Base-by-base conservation (phyloP, 2,888 invertebrate genomes). In the Coenonympha arcania region DNA sequence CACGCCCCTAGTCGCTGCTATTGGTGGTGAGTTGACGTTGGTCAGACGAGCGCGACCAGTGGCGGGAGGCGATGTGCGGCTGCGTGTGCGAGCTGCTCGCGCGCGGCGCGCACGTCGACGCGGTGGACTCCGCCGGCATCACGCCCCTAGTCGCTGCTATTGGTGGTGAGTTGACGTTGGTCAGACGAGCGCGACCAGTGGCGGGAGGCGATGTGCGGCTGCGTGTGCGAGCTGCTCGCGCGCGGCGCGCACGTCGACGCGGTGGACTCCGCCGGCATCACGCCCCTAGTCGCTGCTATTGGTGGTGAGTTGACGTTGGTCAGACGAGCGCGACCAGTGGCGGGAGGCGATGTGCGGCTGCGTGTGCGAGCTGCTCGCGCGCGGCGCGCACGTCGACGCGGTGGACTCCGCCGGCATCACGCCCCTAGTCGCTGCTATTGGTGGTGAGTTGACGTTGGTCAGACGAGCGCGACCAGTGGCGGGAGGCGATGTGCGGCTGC, bases 241-340 rank as follows among this genome's bases (percentile, higher is more conserved):
- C 90, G 90, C 33, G 95, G 95, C 6, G 94, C 95, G 2, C 96
- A 96, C 68, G 89, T 92, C 60, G 96, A 96, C 71, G 91, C 91
- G 2, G 92, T 94, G 18, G 95, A 96, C 74, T 87, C 87, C 24
- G 88, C 88, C 48, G 95, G 95, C 0, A 88, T 92, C 69, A 95
- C 95, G 18, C 94, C 95, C 0, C 87, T 93, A 5, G 89, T 92
- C 58, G 90, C 92, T 31, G 86, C 91, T 9, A 90, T 91, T 4
- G 91, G 91, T 63, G 91, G 94, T 93, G 73, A 59, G 65, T 6
- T 13, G 16, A 24, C 9, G 15, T 34, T 18, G 56, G 50, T 28
- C 57, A 78, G 82, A 79, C 6, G 75, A 76, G 2, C 57, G 75
- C 1, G 69, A 66, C 1, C 69, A 67, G 42, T 71, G 71, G 66